Evolutionary conservation across 2,888 invertebrate genomes (phyloP).

Genomic region (Dryococelus australis): DNA sequence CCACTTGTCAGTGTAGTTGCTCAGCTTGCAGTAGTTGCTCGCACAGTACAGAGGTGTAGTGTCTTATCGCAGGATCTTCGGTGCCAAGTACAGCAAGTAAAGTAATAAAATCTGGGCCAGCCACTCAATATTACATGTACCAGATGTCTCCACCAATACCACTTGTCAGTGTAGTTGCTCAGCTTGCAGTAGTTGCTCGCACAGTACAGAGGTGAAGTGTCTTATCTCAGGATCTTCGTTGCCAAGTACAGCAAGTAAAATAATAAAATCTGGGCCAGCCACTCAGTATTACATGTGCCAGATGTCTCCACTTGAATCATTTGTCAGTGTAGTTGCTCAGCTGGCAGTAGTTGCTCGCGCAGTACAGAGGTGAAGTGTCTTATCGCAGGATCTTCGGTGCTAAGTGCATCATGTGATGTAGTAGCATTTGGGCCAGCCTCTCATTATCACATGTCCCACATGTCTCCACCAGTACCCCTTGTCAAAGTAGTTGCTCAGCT

Average conservation of each 20-base stretch:
- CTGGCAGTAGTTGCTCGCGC: conserved; percentile 20
- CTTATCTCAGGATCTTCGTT: conserved; percentile 82
- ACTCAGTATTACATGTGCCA: background rate
- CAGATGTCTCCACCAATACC: background rate
- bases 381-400: background rate
- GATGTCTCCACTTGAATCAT: background rate
- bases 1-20: background rate
- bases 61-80: conserved; percentile 78
- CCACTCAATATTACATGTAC: conserved; percentile 95
- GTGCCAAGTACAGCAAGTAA: conserved; percentile 96
- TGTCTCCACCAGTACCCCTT: background rate
- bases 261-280: background rate
- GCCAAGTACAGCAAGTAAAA: conserved; percentile 90
- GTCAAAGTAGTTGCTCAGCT: background rate
- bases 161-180: background rate
- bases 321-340: background rate
- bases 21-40: background rate
- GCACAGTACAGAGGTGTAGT: conserved; percentile 53
- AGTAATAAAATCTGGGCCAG: conserved; percentile 90
- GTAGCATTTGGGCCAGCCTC: background rate
- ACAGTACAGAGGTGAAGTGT: conserved; percentile 51
- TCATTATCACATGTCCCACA: background rate
- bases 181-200: too few species aligned
- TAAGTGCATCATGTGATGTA: background rate
- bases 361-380: conserved; percentile 43